These are phyloP conservation scores for Galerucella calmariensis DNA, from an alignment of 2,888 invertebrate genomes.

Conservation along the genomic window DNA sequence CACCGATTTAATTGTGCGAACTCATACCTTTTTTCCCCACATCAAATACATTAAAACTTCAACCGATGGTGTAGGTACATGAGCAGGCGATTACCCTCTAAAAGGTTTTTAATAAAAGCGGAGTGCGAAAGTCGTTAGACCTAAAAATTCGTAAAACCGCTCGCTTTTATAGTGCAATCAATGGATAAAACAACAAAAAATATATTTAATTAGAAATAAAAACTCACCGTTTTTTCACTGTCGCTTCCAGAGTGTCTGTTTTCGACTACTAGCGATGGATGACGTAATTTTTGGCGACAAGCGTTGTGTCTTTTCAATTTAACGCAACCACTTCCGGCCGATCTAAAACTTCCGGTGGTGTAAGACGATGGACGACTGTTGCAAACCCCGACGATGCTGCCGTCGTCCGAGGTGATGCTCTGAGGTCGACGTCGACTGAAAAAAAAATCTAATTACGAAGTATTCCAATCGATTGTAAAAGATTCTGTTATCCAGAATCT, in stretches of 20 bases:
- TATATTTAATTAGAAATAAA: not conserved
- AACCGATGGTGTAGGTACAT: not conserved
- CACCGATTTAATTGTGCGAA: not conserved
- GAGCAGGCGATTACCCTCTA: not conserved
- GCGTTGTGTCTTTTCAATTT: constrained; percentile 64
- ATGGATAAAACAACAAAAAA: not conserved
- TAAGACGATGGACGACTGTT: constrained; percentile 37
- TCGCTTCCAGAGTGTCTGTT: constrained; percentile 45
- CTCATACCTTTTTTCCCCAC: not conserved
- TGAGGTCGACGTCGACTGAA: constrained; percentile 58
- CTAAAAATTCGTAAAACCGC: not conserved
- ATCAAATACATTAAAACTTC: not conserved
- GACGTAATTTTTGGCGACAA: constrained; percentile 60
- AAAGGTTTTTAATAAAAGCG: constrained; percentile 19
- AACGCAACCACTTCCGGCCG: constrained; percentile 60
- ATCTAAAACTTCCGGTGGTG: constrained; percentile 58
- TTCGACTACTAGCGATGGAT: constrained; percentile 49
- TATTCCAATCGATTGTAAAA: too few relatives aligned
- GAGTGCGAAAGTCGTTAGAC: not conserved
- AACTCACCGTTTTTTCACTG: constrained; percentile 52
- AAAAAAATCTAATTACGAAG: constrained; percentile 13
- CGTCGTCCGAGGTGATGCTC: constrained; percentile 60
- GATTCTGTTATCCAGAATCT: too few relatives aligned
- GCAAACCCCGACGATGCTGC: constrained; percentile 42
- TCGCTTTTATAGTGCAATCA: not conserved